A percentile compares a stretch with the other conserved stretches of the same genome.
Evolutionary conservation across 2,797 vertebrate genomes (phyloP).

Genomic region (Poecile montanus): DNA sequence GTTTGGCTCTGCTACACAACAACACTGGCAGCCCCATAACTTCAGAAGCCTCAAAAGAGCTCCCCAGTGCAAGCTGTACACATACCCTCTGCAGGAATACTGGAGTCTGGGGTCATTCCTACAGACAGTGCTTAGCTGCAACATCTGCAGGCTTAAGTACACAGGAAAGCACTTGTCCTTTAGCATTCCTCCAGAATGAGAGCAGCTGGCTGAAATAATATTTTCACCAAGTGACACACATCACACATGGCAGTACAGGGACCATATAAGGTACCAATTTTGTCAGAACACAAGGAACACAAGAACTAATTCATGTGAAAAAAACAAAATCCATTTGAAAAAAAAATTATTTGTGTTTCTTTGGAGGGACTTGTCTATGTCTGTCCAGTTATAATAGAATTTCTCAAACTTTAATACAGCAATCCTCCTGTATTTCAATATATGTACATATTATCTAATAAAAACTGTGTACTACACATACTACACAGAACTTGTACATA

Average conservation of each 20-base stretch:
- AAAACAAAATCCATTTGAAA: not conserved
- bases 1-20: not conserved
- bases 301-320: not conserved
- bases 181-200: accelerated
- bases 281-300: not conserved
- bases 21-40: not conserved
- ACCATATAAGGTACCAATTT: not conserved
- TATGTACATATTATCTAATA: not conserved
- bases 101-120: not conserved
- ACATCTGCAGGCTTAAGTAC: not conserved
- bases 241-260: not conserved
- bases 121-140: not conserved
- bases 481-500: not conserved
- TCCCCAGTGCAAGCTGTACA: not conserved
- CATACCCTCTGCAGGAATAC: not conserved
- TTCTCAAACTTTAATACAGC: not conserved
- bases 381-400: not conserved
- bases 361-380: not conserved
- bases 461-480: not conserved
- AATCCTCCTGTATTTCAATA: not conserved
- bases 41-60: not conserved
- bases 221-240: not conserved
- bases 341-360: not conserved
- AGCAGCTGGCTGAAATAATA: not conserved
- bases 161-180: not conserved